These are phyloP conservation scores for Erethizon dorsatum DNA, from an alignment of 2,797 vertebrate genomes.

Conservation along the genomic window DNA sequence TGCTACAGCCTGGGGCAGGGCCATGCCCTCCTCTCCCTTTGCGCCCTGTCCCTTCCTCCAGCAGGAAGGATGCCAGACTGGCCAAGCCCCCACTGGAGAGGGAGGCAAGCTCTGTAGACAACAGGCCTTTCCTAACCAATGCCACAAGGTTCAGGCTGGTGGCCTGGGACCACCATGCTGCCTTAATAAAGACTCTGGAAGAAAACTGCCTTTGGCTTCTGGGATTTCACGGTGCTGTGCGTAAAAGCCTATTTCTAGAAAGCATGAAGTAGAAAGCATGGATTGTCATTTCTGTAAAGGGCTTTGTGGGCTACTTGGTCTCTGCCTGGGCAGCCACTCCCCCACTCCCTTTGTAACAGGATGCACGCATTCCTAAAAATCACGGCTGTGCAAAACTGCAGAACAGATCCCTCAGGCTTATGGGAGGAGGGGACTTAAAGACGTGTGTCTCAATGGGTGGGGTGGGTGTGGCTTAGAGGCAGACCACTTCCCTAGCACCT, in stretches of 20 bases:
- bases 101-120: constrained; percentile 76
- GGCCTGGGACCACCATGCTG: constrained; percentile 73
- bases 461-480: not conserved
- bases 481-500: no score
- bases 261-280: not conserved
- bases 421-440: not conserved
- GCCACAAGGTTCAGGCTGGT: constrained; percentile 77
- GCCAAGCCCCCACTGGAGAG: constrained; percentile 45
- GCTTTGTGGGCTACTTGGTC: not conserved
- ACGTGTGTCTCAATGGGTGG: not conserved
- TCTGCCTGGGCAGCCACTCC: not conserved
- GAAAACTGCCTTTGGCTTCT: constrained; percentile 58
- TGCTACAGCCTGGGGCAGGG: constrained; percentile 81
- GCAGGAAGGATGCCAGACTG: not conserved
- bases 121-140: constrained; percentile 79
- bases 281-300: not conserved
- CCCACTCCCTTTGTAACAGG: not conserved
- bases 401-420: not conserved
- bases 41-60: not conserved
- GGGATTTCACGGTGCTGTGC: not conserved
- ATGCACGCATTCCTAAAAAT: not conserved
- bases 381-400: not conserved
- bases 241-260: not conserved
- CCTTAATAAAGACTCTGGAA: constrained; percentile 79
- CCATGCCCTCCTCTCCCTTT: constrained; percentile 61